phyloP scores from a whole-genome alignment of 2,113 vertebrate genomes.

The Copsychus sechellarum region DNA sequence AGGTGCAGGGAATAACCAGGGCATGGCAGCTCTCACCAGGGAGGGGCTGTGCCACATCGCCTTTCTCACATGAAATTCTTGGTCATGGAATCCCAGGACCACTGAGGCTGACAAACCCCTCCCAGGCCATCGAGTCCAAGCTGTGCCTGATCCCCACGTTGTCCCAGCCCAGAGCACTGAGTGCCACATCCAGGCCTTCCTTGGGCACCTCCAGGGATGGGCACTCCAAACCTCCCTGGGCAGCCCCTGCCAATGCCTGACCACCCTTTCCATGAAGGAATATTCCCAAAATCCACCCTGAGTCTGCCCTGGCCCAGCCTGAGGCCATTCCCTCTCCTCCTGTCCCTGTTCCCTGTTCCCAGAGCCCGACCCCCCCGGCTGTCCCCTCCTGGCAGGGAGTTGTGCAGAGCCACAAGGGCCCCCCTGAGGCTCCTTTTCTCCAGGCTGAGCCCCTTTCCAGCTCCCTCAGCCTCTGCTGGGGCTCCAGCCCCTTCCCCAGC shows the following conservation, averaged over 20 bases:
- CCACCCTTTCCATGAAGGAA: not conserved
- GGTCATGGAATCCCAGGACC: not conserved
- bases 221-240: not conserved
- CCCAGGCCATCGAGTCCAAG: fast-evolving
- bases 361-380: too few species aligned
- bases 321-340: not conserved
- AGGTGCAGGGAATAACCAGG: too few species aligned
- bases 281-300: fast-evolving
- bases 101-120: not conserved
- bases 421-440: too few species aligned
- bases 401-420: too few species aligned
- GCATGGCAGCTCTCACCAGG: not conserved
- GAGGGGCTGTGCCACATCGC: not conserved
- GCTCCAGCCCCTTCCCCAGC: too few species aligned
- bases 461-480: too few species aligned
- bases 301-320: not conserved
- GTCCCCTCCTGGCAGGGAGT: too few species aligned
- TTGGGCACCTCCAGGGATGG: not conserved
- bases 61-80: not conserved
- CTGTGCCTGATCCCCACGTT: fast-evolving
- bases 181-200: not conserved
- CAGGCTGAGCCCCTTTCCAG: too few species aligned
- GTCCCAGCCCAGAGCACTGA: not conserved
- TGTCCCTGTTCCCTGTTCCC: too few species aligned
- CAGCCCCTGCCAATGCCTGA: not conserved